Base-by-base conservation (phyloP, 2,797 vertebrate species). In the Thalassophryne amazonica region DNA sequence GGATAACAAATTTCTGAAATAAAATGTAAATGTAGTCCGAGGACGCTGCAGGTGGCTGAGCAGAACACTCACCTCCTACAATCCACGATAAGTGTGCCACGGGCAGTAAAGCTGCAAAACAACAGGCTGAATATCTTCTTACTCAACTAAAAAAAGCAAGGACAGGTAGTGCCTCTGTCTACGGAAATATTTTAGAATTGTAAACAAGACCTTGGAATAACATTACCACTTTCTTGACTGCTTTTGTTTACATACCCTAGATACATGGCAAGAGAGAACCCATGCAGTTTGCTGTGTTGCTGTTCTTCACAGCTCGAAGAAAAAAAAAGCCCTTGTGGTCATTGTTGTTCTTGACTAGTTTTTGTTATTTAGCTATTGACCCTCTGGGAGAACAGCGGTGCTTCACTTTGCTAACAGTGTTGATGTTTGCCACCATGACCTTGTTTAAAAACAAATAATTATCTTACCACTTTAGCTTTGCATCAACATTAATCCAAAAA, bases 171-270 rank as follows among this genome's bases (percentile, higher is more conserved):
- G 77, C 80, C 80, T 81, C 60, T 29, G 37, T 79, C 71, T 56
- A 79, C 34, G 35, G 61, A 73, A 79, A 74, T 73, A 72, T 80
- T 76, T 77, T 59, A 66, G 60, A 69, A 69, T 78, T 63, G 52
- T 69, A 76, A 82, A 83, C 76, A 81, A 83, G 69, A 43, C 70
- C 73, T 63, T 60, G 66, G 78, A 63, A 76, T 80, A 75, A 73
- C 38, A 79, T 80, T 72, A 76, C 56, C 8, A 9, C 42, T 35
- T 67, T 73, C 33, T 51, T 54, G 19, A 18, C 42, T 61, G 64
- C 57, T 66, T 71, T 76, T 67, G 49, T 80, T 60, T 73, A 72
- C 49, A 73, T 78, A 69, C 65, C 65, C 76, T 58, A 57, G 71
- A 73, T 73, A 70, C 49, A 67, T 38, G 41, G 32, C 21, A 35